Percentiles rank a stretch among this genome's conserved stretches.
Evolutionary conservation across 2,113 vertebrate genomes (phyloP).

Genomic region (Ancistrus triradiatus): DNA sequence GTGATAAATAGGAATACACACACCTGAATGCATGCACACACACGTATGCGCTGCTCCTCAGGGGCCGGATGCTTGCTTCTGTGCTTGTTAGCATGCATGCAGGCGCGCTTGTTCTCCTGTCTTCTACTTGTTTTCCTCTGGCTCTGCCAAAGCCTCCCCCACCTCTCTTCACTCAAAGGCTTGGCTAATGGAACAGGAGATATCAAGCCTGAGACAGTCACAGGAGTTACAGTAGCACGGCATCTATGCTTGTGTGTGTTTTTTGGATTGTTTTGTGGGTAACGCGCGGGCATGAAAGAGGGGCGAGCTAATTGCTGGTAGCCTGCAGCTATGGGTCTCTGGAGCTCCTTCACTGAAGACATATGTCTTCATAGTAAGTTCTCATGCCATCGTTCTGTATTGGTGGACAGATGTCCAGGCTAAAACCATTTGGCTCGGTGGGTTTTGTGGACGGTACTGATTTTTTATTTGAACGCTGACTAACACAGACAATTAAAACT

Average conservation of each 20-base stretch:
- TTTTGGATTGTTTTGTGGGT: too few species aligned
- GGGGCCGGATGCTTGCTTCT: slow-evolving; percentile 38
- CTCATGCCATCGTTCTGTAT: slow-evolving; percentile 21
- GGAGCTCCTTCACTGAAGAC: slow-evolving; percentile 37
- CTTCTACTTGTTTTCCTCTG: slow-evolving; percentile 66
- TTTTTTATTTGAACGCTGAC: too few species aligned
- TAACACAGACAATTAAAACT: too few species aligned
- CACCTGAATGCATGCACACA: slow-evolving; percentile 2
- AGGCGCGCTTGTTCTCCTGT: slow-evolving; percentile 64
- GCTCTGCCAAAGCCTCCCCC: slow-evolving; percentile 54
- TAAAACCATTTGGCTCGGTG: not conserved
- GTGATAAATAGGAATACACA: slow-evolving; percentile 45
- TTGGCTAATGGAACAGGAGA: slow-evolving; percentile 36
- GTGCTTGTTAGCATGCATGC: slow-evolving; percentile 69
- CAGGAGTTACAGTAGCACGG: slow-evolving; percentile 37
- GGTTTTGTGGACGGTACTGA: too few species aligned
- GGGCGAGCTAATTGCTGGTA: slow-evolving; percentile 42
- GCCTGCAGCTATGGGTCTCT: slow-evolving; percentile 37
- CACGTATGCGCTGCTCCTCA: slow-evolving; percentile 18
- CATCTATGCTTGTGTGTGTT: slow-evolving; percentile 10
- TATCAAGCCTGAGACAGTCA: slow-evolving; percentile 32
- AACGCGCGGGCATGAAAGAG: slow-evolving; percentile 35
- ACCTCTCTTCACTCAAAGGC: too few species aligned
- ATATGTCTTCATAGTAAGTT: slow-evolving; percentile 32
- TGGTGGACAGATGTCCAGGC: not conserved